Evolutionary conservation across 2,113 vertebrate genomes (phyloP).

Genomic region (Acrocephalus arundinaceus): DNA sequence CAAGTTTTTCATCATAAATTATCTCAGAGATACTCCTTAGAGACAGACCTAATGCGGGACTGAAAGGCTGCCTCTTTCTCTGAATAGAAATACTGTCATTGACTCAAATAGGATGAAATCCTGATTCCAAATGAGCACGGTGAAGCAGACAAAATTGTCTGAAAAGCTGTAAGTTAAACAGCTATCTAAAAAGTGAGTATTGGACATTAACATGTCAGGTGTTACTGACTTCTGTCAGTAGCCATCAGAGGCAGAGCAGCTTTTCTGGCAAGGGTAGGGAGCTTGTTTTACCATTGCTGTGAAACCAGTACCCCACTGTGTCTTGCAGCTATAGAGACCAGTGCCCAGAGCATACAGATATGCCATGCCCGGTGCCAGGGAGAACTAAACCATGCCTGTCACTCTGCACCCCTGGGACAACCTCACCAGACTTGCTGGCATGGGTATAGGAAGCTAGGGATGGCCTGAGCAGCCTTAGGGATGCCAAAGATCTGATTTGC

Average conservation of each 20-base stretch:
- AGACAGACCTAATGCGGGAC: neutral
- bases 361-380: neutral
- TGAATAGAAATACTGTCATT: neutral
- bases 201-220: neutral
- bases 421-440: fast-evolving
- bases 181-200: neutral
- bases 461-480: neutral
- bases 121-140: neutral
- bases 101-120: neutral
- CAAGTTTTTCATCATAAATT: neutral
- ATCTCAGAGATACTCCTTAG: neutral
- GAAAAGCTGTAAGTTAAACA: neutral
- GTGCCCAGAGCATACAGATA: fast-evolving
- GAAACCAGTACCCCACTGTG: neutral
- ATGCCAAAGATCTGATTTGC: neutral
- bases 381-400: neutral
- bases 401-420: neutral
- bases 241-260: neutral
- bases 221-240: neutral
- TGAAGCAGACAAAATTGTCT: neutral
- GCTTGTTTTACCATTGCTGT: neutral
- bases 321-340: neutral
- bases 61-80: neutral
- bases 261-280: neutral
- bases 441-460: neutral